Evolutionary conservation across 2,888 invertebrate species (phyloP), one percentile per base, ranked within the genome.

Genomic region (Perizoma affinitatum): DNA sequence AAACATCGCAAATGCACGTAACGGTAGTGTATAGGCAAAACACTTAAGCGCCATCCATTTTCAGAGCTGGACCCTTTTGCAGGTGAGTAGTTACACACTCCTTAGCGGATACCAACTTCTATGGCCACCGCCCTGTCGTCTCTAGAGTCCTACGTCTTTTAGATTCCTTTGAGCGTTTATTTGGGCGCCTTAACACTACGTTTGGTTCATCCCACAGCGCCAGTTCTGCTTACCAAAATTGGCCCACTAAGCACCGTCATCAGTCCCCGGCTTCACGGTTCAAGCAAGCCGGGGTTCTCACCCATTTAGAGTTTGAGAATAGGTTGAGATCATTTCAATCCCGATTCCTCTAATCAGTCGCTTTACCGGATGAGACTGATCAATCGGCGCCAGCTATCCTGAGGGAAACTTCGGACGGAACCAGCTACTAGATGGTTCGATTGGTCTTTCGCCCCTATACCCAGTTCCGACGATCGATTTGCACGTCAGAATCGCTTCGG

Each of bases 341-440:
- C 3, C 94, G 93, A 94, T 86, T 89, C 95, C 93, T 93, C 93
- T 95, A 95, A 95, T 95, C 94, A 95, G 94, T 95, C 94, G 94
- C 95, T 95, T 95, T 95, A 95, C 94, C 94, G 90, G 93, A 94
- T 94, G 92, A 93, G 93, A 94, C 93, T 93, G 86, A 76, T 72
- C 22, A 22, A 22, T 22, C 22, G 22, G 22, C 22, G 22, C 22
- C 22, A 22, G 22, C 22, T 22, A 22, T 22, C 22, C 22, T 22
- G 22, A 22, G 22, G 22, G 22, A 22, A 22, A 22, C 22, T 22
- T 22, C 22, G 22, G 22, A 22, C 22, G 22, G 22, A 22, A 22
- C 22, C 22, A 22, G 22, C 22, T 22, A 22, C 22, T 22, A 22
- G 22, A 22, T 22, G 22, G 22, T 22, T 22, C 22, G 22, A 22